Conservation (phyloP, 2,888 invertebrate species). For the Chirona hameri region DNA sequence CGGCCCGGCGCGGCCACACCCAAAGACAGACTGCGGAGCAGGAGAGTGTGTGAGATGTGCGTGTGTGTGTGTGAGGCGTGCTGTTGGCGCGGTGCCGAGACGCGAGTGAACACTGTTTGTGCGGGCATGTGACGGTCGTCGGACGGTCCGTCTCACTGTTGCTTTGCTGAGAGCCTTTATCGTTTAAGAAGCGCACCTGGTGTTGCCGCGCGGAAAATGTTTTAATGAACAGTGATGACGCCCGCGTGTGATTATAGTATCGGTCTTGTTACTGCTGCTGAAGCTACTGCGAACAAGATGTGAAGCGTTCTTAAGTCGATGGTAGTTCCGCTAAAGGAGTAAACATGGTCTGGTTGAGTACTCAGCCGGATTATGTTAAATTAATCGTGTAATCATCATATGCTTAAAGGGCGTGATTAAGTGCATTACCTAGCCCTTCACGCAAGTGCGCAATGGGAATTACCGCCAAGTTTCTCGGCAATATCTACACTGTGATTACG, state of each 20-base stretch:
- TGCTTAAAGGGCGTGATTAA: neutral
- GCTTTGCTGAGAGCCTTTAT: neutral
- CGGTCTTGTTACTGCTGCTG: neutral
- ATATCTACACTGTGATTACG: neutral
- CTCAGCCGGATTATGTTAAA: no score
- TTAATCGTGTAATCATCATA: no score
- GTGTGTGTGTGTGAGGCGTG: neutral
- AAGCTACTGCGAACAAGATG: no score
- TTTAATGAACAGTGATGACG: neutral
- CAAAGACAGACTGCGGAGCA: neutral
- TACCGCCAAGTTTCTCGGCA: neutral
- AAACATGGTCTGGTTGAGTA: no score
- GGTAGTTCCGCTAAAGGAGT: no score
- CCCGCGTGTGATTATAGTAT: neutral
- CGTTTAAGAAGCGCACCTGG: neutral
- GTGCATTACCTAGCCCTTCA: neutral
- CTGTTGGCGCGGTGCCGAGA: neutral
- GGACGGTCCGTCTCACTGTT: neutral
- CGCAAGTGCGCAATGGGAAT: neutral
- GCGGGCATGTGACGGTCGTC: neutral
- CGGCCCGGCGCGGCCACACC: neutral
- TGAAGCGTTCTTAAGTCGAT: no score
- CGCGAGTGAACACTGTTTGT: neutral
- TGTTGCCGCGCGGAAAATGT: neutral
- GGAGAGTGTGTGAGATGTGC: no score